Base-by-base conservation (phyloP, 1,140 invertebrate species). In the Danaus melanippus region DNA sequence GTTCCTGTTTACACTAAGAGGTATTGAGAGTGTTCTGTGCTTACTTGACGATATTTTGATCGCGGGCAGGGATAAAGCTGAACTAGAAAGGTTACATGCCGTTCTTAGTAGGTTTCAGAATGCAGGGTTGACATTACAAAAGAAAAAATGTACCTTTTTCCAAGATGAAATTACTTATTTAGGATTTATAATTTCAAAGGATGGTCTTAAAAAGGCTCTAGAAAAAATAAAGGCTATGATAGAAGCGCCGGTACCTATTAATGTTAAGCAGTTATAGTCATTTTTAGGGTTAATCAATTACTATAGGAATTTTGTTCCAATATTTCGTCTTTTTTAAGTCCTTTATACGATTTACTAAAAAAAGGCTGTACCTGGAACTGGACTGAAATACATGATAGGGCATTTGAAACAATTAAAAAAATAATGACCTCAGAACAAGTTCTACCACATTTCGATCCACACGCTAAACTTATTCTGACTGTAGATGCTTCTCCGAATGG, bases 401-500 rank as follows among this genome's bases (percentile, higher is more conserved):
- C 73, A 9, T 78, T 79, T 49, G 15, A 46, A 46, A 42, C 10
- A 64, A 71, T 47, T n/a, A 78, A 80, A 68, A 53, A 58, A 46
- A 48, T 45, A 51, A 53, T 78, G 10, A 46, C 70, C 49, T 72
- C 67, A 0, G 62, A 69, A 11, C 46, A 57, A n/a, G 53, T 68
- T n/a, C 55, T 89, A 12, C 64, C 66, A 7, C 84, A 82, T 55
- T 86, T 75, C 56, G 60, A 88, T 48, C 70, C 73, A 11, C 58
- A 60, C 5, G 59, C 71, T n/a, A 71, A 71, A 47, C 10, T 87
- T 7, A 50, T 77, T 63, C 12, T 58, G 12, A 49, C 47, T 42
- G 54, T 67, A 12, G 75, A 77, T 48, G 80, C 77, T n/a, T 75
- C 66, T 9, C 64, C 60, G 10, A 59, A 42, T 2, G 76, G 71